phyloP scores from a whole-genome alignment of 2,797 vertebrate species.

The Mionectes olivaceus region DNA sequence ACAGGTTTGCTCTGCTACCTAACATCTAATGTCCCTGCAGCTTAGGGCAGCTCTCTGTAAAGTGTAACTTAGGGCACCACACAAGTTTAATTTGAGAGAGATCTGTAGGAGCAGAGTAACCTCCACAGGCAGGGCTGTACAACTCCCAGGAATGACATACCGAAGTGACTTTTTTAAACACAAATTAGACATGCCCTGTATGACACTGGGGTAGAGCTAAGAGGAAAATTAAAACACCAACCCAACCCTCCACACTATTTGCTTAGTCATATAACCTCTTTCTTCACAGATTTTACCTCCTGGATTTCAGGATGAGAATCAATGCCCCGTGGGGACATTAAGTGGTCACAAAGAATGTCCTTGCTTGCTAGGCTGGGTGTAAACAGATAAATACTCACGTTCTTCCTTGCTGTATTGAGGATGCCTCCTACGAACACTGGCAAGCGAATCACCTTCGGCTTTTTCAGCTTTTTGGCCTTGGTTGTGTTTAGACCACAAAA shows the following conservation, averaged over 20 bases:
- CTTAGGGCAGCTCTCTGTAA: background rate
- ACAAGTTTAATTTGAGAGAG: background rate
- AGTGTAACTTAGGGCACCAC: background rate
- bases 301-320: background rate
- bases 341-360: background rate
- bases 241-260: background rate
- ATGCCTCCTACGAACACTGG: constrained; percentile 34
- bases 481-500: constrained; percentile 78
- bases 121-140: background rate
- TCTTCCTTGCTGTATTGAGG: constrained; percentile 85
- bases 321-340: background rate
- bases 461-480: constrained; percentile 76
- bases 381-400: constrained; percentile 79
- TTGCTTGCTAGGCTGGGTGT: too few species aligned
- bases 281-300: background rate
- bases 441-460: constrained; percentile 50
- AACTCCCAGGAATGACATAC: background rate
- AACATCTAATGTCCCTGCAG: background rate
- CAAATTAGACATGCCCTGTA: background rate
- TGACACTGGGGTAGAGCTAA: background rate
- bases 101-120: background rate
- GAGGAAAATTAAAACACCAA: background rate
- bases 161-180: background rate
- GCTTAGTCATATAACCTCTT: background rate
- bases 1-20: background rate